Evolutionary conservation across 2,888 invertebrate genomes (phyloP).

Genomic region (Volucella bombylans): DNA sequence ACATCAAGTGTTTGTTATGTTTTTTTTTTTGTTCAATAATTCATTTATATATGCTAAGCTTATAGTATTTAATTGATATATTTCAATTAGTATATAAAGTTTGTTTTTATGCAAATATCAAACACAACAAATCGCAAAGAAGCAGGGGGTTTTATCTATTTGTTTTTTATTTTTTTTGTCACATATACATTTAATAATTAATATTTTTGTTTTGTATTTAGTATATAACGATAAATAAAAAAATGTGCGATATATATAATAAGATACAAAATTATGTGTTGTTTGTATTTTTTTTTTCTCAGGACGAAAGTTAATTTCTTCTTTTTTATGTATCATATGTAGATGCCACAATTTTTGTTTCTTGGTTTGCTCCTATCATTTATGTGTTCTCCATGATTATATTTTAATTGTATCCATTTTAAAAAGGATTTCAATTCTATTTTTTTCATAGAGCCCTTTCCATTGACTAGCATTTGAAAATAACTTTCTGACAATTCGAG

Average conservation of each 20-base stretch:
- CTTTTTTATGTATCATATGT: neutral
- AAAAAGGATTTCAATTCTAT: too few relatives aligned
- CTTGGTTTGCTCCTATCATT: neutral
- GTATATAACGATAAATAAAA: slow-evolving; percentile 20
- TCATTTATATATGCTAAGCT: slow-evolving; percentile 62
- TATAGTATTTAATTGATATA: slow-evolving; percentile 59
- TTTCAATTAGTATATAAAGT: slow-evolving; percentile 40
- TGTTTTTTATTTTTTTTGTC: slow-evolving; percentile 1
- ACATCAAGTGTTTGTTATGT: slow-evolving; percentile 64
- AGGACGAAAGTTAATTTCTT: slow-evolving; percentile 67
- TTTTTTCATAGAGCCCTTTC: too few relatives aligned
- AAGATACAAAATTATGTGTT: slow-evolving; percentile 48
- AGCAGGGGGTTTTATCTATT: slow-evolving; percentile 43
- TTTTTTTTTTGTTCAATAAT: slow-evolving; percentile 36
- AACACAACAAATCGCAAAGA: slow-evolving; percentile 70
- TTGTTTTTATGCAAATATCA: slow-evolving; percentile 63
- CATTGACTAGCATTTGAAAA: too few relatives aligned
- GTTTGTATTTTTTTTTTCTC: slow-evolving; percentile 6
- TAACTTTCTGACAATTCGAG: too few relatives aligned
- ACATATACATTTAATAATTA: slow-evolving; percentile 16
- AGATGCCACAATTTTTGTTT: neutral
- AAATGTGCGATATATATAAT: slow-evolving; percentile 58
- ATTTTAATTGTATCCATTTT: too few relatives aligned
- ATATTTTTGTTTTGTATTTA: slow-evolving; percentile 14
- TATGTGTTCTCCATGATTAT: neutral